These are phyloP conservation scores for Lichenostomus cassidix DNA, from an alignment of 2,113 vertebrate genomes.

Conservation along the genomic window DNA sequence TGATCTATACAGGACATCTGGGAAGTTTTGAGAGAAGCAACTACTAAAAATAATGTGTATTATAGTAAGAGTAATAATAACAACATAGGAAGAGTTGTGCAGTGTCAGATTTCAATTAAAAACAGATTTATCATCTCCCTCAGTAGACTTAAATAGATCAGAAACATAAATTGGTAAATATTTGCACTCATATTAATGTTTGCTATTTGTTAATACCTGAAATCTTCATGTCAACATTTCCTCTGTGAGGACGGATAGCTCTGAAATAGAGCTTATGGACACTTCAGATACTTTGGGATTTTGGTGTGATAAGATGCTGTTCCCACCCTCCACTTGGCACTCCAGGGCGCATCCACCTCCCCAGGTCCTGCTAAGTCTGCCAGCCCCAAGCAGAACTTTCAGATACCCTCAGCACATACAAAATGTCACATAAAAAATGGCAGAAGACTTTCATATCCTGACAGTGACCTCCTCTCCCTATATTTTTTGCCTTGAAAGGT, in stretches of 20 bases:
- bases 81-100: neutral
- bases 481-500: neutral
- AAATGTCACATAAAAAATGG: neutral
- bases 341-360: fast-evolving
- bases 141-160: neutral
- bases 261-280: neutral
- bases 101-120: neutral
- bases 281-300: neutral
- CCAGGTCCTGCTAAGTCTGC: neutral
- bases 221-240: neutral
- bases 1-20: neutral
- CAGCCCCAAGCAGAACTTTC: neutral
- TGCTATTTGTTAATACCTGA: neutral
- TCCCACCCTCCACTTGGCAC: neutral
- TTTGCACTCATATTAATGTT: neutral
- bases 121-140: neutral
- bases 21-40: neutral
- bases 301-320: neutral
- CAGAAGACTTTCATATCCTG: neutral
- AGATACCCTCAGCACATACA: neutral
- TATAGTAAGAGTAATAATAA: neutral
- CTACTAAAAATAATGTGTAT: neutral
- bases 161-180: neutral
- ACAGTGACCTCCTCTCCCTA: neutral
- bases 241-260: neutral